Base-by-base conservation (phyloP, 2,888 invertebrate genomes). In the Eumerus sabulonum region DNA sequence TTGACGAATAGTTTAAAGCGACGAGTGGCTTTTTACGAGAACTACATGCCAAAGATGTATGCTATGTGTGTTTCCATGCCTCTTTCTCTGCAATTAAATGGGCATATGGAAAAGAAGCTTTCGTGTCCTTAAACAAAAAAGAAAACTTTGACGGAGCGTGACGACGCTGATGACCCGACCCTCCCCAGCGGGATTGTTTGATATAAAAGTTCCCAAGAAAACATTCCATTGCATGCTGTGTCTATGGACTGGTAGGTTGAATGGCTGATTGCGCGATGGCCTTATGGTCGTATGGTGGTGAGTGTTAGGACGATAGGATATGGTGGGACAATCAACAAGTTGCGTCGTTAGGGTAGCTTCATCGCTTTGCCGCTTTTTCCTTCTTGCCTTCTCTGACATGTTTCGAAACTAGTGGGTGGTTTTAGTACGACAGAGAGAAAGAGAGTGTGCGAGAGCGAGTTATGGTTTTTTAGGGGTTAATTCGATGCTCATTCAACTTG, bases 301-400 rank as follows among this genome's bases (percentile, higher is more conserved):
- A n/a, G n/a, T n/a, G n/a, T n/a, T n/a, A n/a, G n/a, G n/a, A n/a
- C n/a, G n/a, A n/a, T n/a, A n/a, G n/a, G n/a, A n/a, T n/a, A n/a
- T n/a, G 79, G 64, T 51, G 38, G 44, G 48, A 56, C 70, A 79
- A 74, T 79, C 79, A 79, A 79, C 79, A 79, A 79, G 79, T 79
- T 74, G 79, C 54, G 74, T 66, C 70, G 70, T 79, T 74, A 59
- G 74, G 79, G 79, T 79, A 70, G 64, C 57, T 77, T 67, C 48
- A 27, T 27, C 27, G 7, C 7, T 27, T 27, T 27, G 18, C 48
- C 48, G 48, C 18, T 79, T 48, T 27, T 63, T 48, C 44, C 45
- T 54, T 59, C 44, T 60, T 64, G 53, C 51, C 45, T 27, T 63
- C 62, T 66, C 62, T 67, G 56, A 27, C 45, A 62, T 50, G 59